These are phyloP conservation scores for Montipora efflorescens DNA, from an alignment of 64 coral and sea anemone species.

Conservation along the genomic window DNA sequence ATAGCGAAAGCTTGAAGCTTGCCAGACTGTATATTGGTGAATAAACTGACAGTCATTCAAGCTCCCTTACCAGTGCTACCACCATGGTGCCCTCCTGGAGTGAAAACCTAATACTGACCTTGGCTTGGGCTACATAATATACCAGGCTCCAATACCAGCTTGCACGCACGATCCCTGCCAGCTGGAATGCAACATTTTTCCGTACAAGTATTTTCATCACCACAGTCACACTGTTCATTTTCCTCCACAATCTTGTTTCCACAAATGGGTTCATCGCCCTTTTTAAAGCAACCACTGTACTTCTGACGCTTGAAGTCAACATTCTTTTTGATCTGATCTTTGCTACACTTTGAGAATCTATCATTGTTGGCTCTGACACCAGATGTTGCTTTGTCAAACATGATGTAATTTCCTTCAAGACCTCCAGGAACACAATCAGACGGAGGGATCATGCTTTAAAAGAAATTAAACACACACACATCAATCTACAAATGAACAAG, in stretches of 20 bases:
- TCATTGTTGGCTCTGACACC: constrained; percentile 84
- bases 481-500: neutral
- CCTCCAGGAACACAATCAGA: constrained; percentile 64
- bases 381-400: constrained; percentile 90
- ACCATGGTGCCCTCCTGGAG: no score
- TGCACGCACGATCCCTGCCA: constrained; percentile 28
- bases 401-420: constrained; percentile 76
- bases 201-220: constrained; percentile 56
- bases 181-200: constrained; percentile 72
- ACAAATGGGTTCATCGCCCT: constrained; percentile 55
- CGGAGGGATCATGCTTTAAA: constrained; percentile 80
- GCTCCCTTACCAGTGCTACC: no score
- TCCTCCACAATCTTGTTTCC: constrained; percentile 81
- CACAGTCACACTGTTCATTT: constrained; percentile 83
- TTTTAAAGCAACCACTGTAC: constrained; percentile 51
- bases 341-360: constrained; percentile 82
- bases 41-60: no score
- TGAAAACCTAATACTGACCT: constrained; percentile 38
- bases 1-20: no score
- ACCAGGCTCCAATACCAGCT: neutral
- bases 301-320: constrained; percentile 49
- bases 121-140: constrained; percentile 75
- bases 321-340: constrained; percentile 70
- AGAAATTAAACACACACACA: neutral
- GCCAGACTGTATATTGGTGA: no score